Evolutionary conservation across 2,113 vertebrate species (phyloP).

Genomic region (Gyps fulvus): DNA sequence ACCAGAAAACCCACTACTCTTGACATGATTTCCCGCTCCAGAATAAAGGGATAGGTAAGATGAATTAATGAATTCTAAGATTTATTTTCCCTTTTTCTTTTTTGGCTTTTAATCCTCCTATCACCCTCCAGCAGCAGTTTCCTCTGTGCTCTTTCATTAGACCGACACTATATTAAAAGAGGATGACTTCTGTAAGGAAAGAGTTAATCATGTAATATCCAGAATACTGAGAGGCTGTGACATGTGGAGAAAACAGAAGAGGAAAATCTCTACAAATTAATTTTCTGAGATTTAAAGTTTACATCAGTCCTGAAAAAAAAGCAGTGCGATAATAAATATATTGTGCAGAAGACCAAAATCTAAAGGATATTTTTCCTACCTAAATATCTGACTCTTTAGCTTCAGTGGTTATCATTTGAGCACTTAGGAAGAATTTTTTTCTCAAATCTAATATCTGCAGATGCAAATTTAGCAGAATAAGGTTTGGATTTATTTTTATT

Average conservation of each 20-base stretch:
- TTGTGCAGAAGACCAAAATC: not conserved
- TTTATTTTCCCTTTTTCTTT: not conserved
- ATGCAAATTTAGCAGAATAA: not conserved
- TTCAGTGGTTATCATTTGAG: not conserved
- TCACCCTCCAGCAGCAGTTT: not conserved
- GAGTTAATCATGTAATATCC: not conserved
- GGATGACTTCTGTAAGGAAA: not conserved
- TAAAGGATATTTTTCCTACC: not conserved
- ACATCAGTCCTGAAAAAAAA: not conserved
- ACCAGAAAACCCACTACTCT: not conserved
- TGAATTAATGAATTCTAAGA: not conserved
- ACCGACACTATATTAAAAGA: not conserved
- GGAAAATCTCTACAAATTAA: not conserved
- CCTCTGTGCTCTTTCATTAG: not conserved
- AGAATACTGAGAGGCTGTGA: not conserved
- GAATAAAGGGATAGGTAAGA: not conserved
- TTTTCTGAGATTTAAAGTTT: not conserved
- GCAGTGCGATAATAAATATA: not conserved
- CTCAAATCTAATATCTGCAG: slow-evolving; percentile 11
- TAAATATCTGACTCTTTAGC: not conserved
- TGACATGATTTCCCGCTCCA: not conserved
- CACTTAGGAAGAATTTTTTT: not conserved
- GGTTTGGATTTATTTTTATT: not conserved
- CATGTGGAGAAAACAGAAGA: not conserved
- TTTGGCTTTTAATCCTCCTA: not conserved